Evolutionary conservation across 2,113 vertebrate genomes (phyloP).

Genomic region (Hyla sarda): DNA sequence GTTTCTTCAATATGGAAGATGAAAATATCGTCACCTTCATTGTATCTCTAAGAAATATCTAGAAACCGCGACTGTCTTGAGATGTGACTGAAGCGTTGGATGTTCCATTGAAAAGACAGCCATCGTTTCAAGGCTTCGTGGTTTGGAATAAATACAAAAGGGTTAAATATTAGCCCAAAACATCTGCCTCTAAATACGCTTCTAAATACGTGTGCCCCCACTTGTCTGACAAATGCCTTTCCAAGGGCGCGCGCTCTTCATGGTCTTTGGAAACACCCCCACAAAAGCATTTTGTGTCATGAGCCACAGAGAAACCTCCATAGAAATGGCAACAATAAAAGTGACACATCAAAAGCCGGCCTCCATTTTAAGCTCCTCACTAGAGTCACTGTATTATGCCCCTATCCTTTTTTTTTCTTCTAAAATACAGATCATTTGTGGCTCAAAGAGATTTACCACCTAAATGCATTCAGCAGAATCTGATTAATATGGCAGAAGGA

Average conservation of each 20-base stretch:
- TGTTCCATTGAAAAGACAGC: neutral
- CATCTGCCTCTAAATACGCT: neutral
- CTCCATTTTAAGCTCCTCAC: neutral
- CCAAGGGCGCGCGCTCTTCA: neutral
- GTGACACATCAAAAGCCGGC: constrained; percentile 15
- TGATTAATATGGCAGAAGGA: neutral
- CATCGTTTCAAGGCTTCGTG: neutral
- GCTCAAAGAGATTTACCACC: neutral
- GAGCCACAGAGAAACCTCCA: neutral
- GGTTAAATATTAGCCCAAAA: constrained; percentile 5
- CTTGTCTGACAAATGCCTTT: neutral
- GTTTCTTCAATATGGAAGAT: neutral
- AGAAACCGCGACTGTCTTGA: neutral
- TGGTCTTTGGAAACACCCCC: neutral
- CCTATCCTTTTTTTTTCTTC: neutral
- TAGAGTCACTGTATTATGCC: neutral
- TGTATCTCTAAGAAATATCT: neutral
- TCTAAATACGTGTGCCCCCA: neutral
- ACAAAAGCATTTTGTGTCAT: constrained; percentile 15
- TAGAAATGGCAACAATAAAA: constrained; percentile 2
- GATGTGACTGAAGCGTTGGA: neutral
- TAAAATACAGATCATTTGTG: neutral
- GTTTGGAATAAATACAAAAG: neutral
- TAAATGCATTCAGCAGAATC: neutral
- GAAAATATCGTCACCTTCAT: neutral